Evolutionary conservation across 2,113 vertebrate species (phyloP).

Genomic region (Sminthopsis crassicaudata): DNA sequence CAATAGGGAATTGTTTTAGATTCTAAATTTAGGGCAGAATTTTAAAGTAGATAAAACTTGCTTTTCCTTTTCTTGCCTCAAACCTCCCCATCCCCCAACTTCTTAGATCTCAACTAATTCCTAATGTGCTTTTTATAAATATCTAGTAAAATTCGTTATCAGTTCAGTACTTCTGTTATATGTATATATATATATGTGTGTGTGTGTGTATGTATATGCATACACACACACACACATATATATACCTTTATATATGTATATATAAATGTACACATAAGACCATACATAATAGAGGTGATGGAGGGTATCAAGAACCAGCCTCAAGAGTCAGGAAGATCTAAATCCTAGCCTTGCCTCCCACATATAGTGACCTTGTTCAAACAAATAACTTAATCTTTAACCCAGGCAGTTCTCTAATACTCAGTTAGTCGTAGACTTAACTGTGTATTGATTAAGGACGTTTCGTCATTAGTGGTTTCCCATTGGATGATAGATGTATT

Average conservation of each 20-base stretch:
- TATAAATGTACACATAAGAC: background rate
- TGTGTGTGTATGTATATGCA: too few relatives aligned
- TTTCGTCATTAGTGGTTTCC: background rate
- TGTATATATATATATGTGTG: too few relatives aligned
- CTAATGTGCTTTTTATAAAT: background rate
- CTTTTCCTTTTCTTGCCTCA: background rate
- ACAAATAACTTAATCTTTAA: background rate
- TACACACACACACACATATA: too few relatives aligned
- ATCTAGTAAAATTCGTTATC: background rate
- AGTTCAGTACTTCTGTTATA: background rate
- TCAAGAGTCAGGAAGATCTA: background rate
- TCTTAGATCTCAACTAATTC: background rate
- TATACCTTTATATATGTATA: background rate
- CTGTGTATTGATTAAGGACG: background rate
- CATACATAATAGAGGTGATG: background rate
- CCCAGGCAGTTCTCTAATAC: background rate
- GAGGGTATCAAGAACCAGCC: background rate
- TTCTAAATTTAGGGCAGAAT: conserved; percentile 24
- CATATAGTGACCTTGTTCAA: background rate
- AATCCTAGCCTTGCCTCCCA: background rate
- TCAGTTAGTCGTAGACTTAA: background rate
- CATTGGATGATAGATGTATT: background rate
- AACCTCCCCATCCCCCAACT: background rate
- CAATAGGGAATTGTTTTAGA: background rate
- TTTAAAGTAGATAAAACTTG: background rate